A percentile compares a stretch with the other conserved stretches of the same genome.
These are phyloP conservation scores for Catharus ustulatus DNA, from an alignment of 2,797 vertebrate genomes.

Conservation along the genomic window DNA sequence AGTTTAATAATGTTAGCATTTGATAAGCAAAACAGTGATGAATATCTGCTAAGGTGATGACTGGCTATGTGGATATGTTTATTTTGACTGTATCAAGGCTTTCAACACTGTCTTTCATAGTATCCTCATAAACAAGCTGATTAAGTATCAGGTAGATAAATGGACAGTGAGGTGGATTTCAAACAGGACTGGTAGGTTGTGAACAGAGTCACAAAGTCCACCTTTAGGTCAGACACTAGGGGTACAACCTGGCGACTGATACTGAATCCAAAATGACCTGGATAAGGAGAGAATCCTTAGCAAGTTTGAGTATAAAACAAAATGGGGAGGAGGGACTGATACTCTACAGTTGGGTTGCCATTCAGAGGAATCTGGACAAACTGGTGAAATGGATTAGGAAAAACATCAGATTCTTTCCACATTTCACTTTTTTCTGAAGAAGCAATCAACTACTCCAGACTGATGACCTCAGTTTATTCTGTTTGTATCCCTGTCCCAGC, in stretches of 20 bases:
- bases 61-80: neutral
- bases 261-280: neutral
- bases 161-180: neutral
- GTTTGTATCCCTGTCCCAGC: neutral
- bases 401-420: neutral
- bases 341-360: neutral
- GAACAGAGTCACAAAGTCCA: neutral
- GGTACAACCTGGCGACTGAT: neutral
- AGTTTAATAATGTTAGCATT: neutral
- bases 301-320: neutral
- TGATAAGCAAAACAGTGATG: neutral
- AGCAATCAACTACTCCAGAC: neutral
- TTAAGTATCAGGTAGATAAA: neutral
- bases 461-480: neutral
- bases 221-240: neutral
- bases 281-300: neutral
- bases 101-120: neutral
- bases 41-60: neutral
- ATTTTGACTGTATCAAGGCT: neutral
- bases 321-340: neutral
- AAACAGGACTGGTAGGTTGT: neutral
- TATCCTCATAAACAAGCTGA: neutral
- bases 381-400: neutral
- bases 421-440: neutral
- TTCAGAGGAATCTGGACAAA: neutral